A percentile compares a stretch with the other conserved stretches of the same genome.
phyloP scores from a whole-genome alignment of 2,113 vertebrate species.

The Paracanthobrama guichenoti region DNA sequence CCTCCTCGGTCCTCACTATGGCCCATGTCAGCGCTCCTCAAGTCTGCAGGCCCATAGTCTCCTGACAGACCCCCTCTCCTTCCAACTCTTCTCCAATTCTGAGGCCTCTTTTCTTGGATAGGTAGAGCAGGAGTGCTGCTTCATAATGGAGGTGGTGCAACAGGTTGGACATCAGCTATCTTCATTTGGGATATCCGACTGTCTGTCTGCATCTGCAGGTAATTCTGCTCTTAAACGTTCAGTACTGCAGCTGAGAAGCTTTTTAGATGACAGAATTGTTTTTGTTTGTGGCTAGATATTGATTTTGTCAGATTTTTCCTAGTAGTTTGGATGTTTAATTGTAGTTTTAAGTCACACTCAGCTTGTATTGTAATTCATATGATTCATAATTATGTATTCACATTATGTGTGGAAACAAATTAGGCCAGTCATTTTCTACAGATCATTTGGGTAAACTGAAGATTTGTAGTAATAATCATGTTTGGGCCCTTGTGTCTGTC shows the following conservation, averaged over 20 bases:
- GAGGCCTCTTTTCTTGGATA: slow-evolving; percentile 50
- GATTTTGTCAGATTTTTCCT: too few species aligned
- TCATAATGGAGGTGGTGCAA: slow-evolving; percentile 72
- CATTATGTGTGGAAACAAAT: neutral
- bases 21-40: slow-evolving; percentile 63
- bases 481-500: neutral
- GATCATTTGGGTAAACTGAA: neutral
- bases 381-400: neutral
- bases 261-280: neutral
- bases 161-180: slow-evolving; percentile 61
- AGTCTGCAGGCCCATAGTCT: slow-evolving; percentile 52
- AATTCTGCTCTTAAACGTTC: slow-evolving; percentile 47
- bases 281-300: neutral
- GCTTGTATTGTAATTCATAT: neutral
- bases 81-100: slow-evolving; percentile 43
- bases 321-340: too few species aligned
- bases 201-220: slow-evolving; percentile 69
- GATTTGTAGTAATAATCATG: neutral
- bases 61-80: slow-evolving; percentile 53
- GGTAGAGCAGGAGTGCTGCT: slow-evolving; percentile 39
- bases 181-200: slow-evolving; percentile 66
- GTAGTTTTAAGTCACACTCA: neutral
- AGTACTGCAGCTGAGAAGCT: neutral
- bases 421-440: neutral
- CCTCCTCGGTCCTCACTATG: slow-evolving; percentile 69